phyloP scores from a whole-genome alignment of 2,113 vertebrate genomes.

The Illadopsis cleaveri region DNA sequence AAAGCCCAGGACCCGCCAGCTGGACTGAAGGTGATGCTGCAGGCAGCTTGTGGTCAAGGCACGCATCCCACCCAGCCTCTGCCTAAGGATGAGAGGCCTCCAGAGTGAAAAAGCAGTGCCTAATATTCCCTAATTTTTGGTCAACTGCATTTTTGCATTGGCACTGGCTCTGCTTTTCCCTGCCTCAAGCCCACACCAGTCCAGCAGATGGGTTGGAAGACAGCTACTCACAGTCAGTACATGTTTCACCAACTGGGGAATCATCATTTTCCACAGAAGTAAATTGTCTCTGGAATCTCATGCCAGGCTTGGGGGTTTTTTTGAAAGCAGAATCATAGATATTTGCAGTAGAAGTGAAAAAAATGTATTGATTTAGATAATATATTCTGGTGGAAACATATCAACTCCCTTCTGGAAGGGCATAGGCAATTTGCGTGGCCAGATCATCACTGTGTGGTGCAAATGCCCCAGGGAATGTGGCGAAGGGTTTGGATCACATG shows the following conservation, averaged over 20 bases:
- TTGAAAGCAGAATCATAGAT: neutral
- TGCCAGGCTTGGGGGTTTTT: neutral
- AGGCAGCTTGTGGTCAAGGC: neutral
- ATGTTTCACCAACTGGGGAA: neutral
- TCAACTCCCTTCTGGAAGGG: neutral
- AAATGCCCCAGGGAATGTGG: neutral
- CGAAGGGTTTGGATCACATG: neutral
- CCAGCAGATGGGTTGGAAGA: neutral
- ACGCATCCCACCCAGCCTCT: fast-evolving
- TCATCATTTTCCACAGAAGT: neutral
- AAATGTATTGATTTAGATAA: neutral
- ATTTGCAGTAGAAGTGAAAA: neutral
- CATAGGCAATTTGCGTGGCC: neutral
- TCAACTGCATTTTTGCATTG: neutral
- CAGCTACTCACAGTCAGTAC: fast-evolving
- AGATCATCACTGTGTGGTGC: fast-evolving
- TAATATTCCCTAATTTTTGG: neutral
- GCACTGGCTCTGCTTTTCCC: neutral
- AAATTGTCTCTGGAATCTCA: neutral
- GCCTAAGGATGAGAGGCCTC: neutral
- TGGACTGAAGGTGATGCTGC: neutral
- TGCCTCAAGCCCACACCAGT: neutral
- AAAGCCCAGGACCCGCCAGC: neutral
- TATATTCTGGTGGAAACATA: neutral
- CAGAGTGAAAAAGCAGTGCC: neutral